Percentiles rank a stretch among this genome's conserved stretches.
Evolutionary conservation across 2,888 invertebrate genomes (phyloP).

Genomic region (Ennomos erosarius): DNA sequence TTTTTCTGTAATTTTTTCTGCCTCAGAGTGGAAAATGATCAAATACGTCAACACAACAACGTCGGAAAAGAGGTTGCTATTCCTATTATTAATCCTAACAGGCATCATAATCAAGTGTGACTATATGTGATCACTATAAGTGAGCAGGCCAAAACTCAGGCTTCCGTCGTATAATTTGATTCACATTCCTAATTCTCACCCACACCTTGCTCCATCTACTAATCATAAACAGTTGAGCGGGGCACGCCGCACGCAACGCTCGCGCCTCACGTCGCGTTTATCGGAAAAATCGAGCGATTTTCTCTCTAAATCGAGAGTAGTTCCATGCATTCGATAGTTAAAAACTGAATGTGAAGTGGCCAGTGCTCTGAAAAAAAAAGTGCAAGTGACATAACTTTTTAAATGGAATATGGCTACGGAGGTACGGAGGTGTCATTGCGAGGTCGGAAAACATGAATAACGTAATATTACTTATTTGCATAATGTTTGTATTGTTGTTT

Average conservation of each 20-base stretch:
- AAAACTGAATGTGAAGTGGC: constrained; percentile 9
- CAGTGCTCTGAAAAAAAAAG: constrained; percentile 15
- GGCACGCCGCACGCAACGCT: constrained; percentile 33
- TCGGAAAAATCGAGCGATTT: constrained; percentile 23
- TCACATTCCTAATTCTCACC: constrained; percentile 35
- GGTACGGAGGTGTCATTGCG: constrained; percentile 23
- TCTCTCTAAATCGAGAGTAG: constrained; percentile 37
- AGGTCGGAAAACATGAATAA: constrained; percentile 26
- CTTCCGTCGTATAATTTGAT: constrained; percentile 22
- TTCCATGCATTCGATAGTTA: constrained; percentile 20
- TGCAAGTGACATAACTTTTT: constrained; percentile 25
- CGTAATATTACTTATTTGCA: constrained; percentile 35
- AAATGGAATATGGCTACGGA: constrained; percentile 12
- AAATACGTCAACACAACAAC: no score
- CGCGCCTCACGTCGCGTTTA: constrained; percentile 46
- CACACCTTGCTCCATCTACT: constrained; percentile 32
- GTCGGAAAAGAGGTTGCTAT: no score
- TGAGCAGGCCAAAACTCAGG: constrained; percentile 8
- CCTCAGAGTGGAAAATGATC: no score
- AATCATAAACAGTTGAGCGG: constrained; percentile 48
- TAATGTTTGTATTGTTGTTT: constrained; percentile 30
- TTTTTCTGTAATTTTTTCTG: no score
- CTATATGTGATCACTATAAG: no score
- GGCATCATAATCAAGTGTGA: no score
- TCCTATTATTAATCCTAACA: no score